A percentile compares a stretch with the other conserved stretches of the same genome.
Evolutionary conservation across 30 jellyfish, hydroid and myxozoan genomes (phyloP).

Genomic region (Hydra vulgaris): DNA sequence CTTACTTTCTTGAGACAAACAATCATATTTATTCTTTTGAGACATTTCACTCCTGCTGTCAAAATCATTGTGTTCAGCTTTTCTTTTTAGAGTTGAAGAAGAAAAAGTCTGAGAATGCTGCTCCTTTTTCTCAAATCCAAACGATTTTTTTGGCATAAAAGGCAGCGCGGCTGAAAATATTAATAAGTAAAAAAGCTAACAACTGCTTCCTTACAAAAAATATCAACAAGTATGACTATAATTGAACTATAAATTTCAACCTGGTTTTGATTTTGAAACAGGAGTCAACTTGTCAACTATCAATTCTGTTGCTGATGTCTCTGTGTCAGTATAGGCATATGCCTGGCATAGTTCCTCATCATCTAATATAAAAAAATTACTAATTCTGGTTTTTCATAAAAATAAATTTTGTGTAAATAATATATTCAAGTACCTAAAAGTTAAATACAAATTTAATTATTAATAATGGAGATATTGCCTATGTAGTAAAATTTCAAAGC

Average conservation of each 20-base stretch:
- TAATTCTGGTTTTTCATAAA: neutral
- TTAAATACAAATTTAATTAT: no score
- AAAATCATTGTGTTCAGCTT: neutral
- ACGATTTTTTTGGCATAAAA: neutral
- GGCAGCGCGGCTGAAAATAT: neutral
- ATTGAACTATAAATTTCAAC: neutral
- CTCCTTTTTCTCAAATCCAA: neutral
- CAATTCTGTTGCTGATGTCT: neutral
- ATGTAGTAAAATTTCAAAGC: neutral
- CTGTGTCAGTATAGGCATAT: neutral
- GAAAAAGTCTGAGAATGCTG: neutral
- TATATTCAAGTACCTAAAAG: no score
- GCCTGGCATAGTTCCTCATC: neutral
- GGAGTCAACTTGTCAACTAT: neutral
- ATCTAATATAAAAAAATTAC: neutral
- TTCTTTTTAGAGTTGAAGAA: neutral
- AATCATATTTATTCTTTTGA: neutral
- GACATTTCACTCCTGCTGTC: neutral
- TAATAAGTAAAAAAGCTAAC: neutral
- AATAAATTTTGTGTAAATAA: no score
- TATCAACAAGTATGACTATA: neutral
- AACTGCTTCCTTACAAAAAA: neutral
- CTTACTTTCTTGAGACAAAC: neutral
- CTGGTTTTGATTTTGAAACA: neutral
- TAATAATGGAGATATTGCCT: no score